Evolutionary conservation across 2,888 invertebrate genomes (phyloP).

Genomic region (Epirrhoe alternata): DNA sequence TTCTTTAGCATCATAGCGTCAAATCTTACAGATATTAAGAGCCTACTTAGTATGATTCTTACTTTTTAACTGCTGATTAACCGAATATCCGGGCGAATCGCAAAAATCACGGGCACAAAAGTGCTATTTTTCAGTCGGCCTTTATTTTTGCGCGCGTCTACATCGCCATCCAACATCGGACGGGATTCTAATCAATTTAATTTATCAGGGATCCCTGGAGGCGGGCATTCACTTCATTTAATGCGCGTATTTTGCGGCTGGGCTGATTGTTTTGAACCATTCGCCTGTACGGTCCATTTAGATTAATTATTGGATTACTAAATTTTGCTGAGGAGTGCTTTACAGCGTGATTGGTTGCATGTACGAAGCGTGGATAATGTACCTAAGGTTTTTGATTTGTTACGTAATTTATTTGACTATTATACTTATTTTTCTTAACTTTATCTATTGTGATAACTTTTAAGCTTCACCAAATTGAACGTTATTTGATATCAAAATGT

Average conservation of each 20-base stretch:
- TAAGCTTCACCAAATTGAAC: too few relatives aligned
- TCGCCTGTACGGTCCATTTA: conserved; percentile 84
- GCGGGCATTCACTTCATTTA: conserved; percentile 85
- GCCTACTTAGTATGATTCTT: not conserved
- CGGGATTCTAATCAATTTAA: conserved; percentile 85
- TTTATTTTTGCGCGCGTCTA: conserved; percentile 78
- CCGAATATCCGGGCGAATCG: conserved; percentile 46
- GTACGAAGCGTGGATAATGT: conserved; percentile 12
- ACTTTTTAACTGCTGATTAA: conserved; percentile 12
- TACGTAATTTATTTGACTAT: conserved; percentile 2
- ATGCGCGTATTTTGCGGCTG: conserved; percentile 85
- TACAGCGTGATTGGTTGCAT: conserved; percentile 57
- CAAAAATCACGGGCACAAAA: conserved; percentile 62
- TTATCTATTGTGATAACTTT: too few relatives aligned
- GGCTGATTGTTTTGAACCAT: conserved; percentile 85
- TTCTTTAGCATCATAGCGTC: not conserved
- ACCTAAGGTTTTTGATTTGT: not conserved
- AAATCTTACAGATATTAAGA: not conserved
- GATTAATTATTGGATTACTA: conserved; percentile 86
- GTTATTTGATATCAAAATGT: too few relatives aligned
- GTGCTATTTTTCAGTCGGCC: conserved; percentile 78
- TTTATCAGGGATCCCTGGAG: conserved; percentile 84
- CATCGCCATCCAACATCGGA: conserved; percentile 77
- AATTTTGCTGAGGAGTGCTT: conserved; percentile 78
- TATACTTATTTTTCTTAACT: too few relatives aligned